Base-by-base conservation (phyloP, 2,888 invertebrate genomes). In the Celastrina argiolus region DNA sequence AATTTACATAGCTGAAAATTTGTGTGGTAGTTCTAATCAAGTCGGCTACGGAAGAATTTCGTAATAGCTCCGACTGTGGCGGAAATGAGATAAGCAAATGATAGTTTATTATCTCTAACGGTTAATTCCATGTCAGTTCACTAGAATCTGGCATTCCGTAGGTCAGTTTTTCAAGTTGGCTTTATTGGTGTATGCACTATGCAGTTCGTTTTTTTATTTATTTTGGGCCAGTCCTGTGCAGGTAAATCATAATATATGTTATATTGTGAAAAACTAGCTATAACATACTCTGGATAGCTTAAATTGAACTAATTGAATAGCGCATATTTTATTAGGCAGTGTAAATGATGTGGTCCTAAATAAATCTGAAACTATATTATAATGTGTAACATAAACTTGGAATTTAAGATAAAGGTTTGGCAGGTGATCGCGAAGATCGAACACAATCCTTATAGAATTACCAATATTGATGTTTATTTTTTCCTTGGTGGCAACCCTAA, bases 401-500 rank as follows among this genome's bases (percentile, higher is more conserved):
- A 31, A 0, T 31, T 31, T 31, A 31, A 0, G 31, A 31, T 31
- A 4, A 5, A 31, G 31, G 7, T 7, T 31, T 31, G 7, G 31
- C 31, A 41, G 3, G 5, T n/a, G 14, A n/a, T 6, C 14, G 2
- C 10, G 45, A 42, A 10, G 10, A 51, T 12, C 4, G 14, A 12
- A 12, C 5, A 51, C 3, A 51, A 26, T 2, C 12, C 45, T 16
- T 10, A 18, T 10, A 51, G 14, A 6, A 1, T 51, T 18, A 12
- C 12, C n/a, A 22, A 12, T 12, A 10, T 51, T 51, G 12, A 14
- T 16, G 2, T 26, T 51, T 51, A 26, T 12, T 51, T 51, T 26
- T 51, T 45, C 45, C 51, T 51, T 51, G 22, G 12, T 22, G 51
- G 10, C 51, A 51, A 51, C 51, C 51, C 51, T 51, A 51, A 51